phyloP scores from a whole-genome alignment of 1,140 invertebrate species.

The Neuroterus valhalla region DNA sequence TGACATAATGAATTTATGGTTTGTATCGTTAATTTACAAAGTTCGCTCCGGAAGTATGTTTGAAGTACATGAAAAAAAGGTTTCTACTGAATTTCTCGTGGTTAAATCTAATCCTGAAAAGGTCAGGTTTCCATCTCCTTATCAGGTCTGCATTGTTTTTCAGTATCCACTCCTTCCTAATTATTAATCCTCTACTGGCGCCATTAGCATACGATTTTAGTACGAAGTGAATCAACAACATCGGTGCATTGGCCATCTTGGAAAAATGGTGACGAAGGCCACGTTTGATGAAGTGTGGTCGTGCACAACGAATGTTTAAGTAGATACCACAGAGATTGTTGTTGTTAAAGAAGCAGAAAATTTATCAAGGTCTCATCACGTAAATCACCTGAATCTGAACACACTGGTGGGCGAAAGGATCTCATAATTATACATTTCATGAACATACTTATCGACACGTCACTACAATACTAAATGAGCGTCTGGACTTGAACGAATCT shows the following conservation, averaged over 20 bases:
- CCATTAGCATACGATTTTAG: background rate
- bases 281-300: background rate
- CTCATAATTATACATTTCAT: constrained; percentile 18
- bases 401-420: background rate
- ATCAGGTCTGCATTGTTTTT: too few relatives aligned
- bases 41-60: too few relatives aligned
- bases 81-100: too few relatives aligned
- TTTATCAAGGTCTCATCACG: constrained; percentile 2
- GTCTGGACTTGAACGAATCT: background rate
- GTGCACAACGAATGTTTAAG: background rate
- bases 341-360: background rate
- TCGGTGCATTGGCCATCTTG: background rate
- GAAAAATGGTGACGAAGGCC: background rate
- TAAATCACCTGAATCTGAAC: background rate
- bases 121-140: too few relatives aligned
- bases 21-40: too few relatives aligned
- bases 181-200: too few relatives aligned
- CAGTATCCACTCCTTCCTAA: too few relatives aligned
- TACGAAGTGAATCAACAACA: background rate
- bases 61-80: too few relatives aligned
- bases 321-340: background rate
- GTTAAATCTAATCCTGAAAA: too few relatives aligned
- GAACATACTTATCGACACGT: constrained; percentile 17
- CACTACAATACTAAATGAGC: constrained; percentile 3
- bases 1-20: background rate